Base-by-base conservation (phyloP, 2,888 invertebrate species). In the Prosapia bicincta region DNA sequence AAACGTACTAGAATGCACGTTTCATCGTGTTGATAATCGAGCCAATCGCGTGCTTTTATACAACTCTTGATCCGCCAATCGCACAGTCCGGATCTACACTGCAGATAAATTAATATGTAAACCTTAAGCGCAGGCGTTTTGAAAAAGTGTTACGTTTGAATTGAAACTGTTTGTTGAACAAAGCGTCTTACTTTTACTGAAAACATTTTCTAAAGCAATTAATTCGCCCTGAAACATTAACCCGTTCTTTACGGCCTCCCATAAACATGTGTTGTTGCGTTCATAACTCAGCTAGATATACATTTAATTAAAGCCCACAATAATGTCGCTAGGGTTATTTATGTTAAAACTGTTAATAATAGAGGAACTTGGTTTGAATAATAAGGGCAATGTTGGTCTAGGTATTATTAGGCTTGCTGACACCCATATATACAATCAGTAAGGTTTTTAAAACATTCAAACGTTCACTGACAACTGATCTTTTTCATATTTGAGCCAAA, bases 11-110 rank as follows among this genome's bases (percentile, higher is more conserved):
- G 74, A 75, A 75, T 71, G 71, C 75, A 26, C 75, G 68, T 71
- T 75, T 67, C 67, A 75, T 75, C 75, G 13, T 25, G 68, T 26
- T n/a, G 26, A 71, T 71, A 68, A 75, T 71, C 75, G 75, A 68
- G 67, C 75, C 75, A 75, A 75, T 75, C 67, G 24, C 67, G 28
- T 32, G 26, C 68, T 67, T 23, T 71, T 71, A 71, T 66, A 66
- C 30, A 13, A 24, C 30, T 28, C 30, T 54, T 54, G 30, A 24
- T 70, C 75, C 30, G 67, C 75, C 75, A 75, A 75, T 75, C 69
- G 69, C 23, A 30, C n/a, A 5, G 26, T 69, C 23, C 20, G 30
- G 69, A 69, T 69, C 69, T n/a, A 30, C 20, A 20, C 54, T 20
- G 20, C 20, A 54, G 54, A 54, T 54, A 54, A 54, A 54, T 54